phyloP scores from a whole-genome alignment of 2,797 vertebrate species.

The Myotis planiceps region DNA sequence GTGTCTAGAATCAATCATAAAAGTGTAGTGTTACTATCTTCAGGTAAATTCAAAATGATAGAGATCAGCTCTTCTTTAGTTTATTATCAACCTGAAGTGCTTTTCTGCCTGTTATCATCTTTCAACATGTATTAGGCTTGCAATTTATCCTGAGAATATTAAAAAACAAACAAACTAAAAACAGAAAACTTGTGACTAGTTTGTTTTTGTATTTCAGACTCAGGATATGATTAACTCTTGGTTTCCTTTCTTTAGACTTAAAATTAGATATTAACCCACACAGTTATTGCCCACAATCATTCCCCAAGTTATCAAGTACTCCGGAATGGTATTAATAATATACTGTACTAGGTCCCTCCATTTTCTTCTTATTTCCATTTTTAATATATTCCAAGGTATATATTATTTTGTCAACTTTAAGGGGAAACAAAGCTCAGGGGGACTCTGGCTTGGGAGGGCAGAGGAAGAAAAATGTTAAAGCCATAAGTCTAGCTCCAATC shows the following conservation, averaged over 20 bases:
- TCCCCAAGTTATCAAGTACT: not conserved
- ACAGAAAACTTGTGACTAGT: not conserved
- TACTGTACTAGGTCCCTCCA: not conserved
- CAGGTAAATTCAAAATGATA: not conserved
- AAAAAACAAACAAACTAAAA: not conserved
- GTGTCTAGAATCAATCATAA: not conserved
- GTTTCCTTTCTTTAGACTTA: not conserved
- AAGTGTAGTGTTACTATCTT: not conserved
- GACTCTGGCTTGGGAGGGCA: rapidly evolving
- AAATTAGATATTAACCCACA: not conserved
- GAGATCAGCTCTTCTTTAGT: not conserved
- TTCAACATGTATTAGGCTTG: not conserved
- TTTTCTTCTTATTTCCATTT: not conserved
- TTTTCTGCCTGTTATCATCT: not conserved
- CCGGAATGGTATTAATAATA: not conserved
- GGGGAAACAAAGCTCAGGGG: not conserved
- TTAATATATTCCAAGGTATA: not conserved
- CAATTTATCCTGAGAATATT: not conserved
- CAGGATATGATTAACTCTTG: not conserved
- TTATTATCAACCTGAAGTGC: not conserved
- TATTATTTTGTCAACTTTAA: not conserved
- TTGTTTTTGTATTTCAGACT: not conserved
- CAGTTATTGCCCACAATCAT: not conserved
- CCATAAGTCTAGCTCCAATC: not conserved
- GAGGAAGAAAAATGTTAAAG: not conserved